phyloP scores from a whole-genome alignment of 2,113 vertebrate genomes.

The Xerus inauris region DNA sequence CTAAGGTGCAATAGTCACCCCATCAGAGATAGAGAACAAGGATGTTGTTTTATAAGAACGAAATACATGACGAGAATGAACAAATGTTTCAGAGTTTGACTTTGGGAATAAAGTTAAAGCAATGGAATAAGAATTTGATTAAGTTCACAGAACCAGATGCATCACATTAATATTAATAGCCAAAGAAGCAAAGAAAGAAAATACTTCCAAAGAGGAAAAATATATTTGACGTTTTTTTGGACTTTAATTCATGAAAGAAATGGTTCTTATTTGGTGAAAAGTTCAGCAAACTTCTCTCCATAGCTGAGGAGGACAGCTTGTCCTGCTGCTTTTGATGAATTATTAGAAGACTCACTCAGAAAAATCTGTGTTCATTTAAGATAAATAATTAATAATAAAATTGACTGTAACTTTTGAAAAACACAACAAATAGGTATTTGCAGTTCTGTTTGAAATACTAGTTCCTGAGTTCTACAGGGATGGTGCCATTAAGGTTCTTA shows the following conservation, averaged over 20 bases:
- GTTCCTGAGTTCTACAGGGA: not conserved
- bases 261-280: not conserved
- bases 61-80: slow-evolving; percentile 1
- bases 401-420: slow-evolving; percentile 14
- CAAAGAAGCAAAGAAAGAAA: slow-evolving; percentile 24
- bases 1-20: not conserved
- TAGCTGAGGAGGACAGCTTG: not conserved
- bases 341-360: not conserved
- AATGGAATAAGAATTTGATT: slow-evolving; percentile 15
- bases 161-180: slow-evolving; percentile 3
- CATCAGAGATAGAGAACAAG: not conserved
- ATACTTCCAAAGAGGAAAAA: not conserved
- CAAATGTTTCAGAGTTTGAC: slow-evolving; percentile 4
- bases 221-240: not conserved
- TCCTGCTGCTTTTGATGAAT: slow-evolving; percentile 51
- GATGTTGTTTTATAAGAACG: not conserved
- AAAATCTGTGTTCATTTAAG: slow-evolving; percentile 25
- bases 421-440: not conserved
- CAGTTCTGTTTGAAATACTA: slow-evolving; percentile 24
- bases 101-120: slow-evolving; percentile 49
- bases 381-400: slow-evolving; percentile 54
- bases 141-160: not conserved
- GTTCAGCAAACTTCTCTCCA: not conserved
- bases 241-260: not conserved
- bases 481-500: not conserved